phyloP scores from a whole-genome alignment of 2,888 invertebrate species.

The Chelonus formosanus region DNA sequence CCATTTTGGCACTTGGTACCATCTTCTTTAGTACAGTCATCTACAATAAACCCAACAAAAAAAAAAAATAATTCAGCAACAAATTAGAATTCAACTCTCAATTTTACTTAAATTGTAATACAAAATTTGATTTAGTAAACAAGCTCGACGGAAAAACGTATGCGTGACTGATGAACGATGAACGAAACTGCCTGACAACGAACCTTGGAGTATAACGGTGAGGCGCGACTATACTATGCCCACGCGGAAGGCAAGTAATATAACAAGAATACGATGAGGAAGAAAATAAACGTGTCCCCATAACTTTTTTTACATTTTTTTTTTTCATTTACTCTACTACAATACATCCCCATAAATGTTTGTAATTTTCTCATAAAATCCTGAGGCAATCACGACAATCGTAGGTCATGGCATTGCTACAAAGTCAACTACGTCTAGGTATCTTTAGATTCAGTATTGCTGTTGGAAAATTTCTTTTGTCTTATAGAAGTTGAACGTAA shows the following conservation, averaged over 20 bases:
- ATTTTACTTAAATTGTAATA: neutral
- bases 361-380: constrained; percentile 35
- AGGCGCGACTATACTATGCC: constrained; percentile 30
- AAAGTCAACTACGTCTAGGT: constrained; percentile 4
- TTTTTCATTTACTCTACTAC: constrained; percentile 4
- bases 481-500: too few species aligned
- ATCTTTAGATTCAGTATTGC: constrained; percentile 1
- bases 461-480: too few species aligned
- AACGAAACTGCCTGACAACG: constrained; percentile 23
- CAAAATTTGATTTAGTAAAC: neutral
- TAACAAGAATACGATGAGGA: constrained; percentile 18
- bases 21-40: constrained; percentile 91
- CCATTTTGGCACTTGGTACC: constrained; percentile 91
- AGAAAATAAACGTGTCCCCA: constrained; percentile 29
- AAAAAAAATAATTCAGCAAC: constrained; percentile 8
- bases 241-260: constrained; percentile 35
- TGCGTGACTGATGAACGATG: constrained; percentile 32
- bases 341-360: constrained; percentile 9
- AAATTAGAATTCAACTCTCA: neutral
- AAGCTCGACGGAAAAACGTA: constrained; percentile 14
- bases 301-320: constrained; percentile 16
- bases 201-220: constrained; percentile 42
- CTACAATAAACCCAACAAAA: constrained; percentile 65
- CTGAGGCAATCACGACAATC: constrained; percentile 40
- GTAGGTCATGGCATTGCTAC: constrained; percentile 7